Percentiles rank a stretch among this genome's conserved stretches.
These are phyloP conservation scores for Gymnosoma rotundatum DNA, from an alignment of 2,888 invertebrate species.

Conservation along the genomic window DNA sequence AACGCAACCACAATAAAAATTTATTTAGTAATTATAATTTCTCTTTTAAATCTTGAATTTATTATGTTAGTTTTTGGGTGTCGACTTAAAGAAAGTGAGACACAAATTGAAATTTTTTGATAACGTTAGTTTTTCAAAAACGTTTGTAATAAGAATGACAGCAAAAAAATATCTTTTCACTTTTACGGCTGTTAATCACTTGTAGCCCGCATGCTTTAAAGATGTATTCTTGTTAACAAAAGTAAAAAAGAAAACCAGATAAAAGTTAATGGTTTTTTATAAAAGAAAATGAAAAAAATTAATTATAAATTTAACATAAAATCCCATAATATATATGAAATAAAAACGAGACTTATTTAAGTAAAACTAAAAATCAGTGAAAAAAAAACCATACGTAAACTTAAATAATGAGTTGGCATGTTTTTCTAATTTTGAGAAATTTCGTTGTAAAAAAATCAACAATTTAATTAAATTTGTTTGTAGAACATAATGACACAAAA, in stretches of 20 bases:
- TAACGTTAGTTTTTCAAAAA: constrained; percentile 20
- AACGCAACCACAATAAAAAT: neutral
- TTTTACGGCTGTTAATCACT: constrained; percentile 40
- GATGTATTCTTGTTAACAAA: no score
- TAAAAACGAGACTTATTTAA: constrained; percentile 1
- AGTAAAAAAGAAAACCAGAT: neutral
- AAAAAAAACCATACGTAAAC: constrained; percentile 7
- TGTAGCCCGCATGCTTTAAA: constrained; percentile 32
- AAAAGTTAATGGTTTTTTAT: constrained; percentile 32
- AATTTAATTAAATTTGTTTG: no score
- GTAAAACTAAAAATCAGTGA: neutral
- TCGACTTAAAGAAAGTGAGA: constrained; percentile 6
- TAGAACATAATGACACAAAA: constrained; percentile 43
- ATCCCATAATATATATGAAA: neutral
- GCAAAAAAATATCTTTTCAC: constrained; percentile 36
- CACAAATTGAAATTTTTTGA: constrained; percentile 14
- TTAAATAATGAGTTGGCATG: constrained; percentile 51
- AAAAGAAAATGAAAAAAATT: constrained; percentile 6
- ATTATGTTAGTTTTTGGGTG: constrained; percentile 16
- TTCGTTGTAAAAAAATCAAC: neutral
- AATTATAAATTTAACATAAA: constrained; percentile 20
- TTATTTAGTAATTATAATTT: neutral
- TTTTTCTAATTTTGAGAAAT: neutral
- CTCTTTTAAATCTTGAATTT: constrained; percentile 26
- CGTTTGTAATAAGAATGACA: constrained; percentile 17